A percentile compares a stretch with the other conserved stretches of the same genome.
phyloP scores from a whole-genome alignment of 2,113 vertebrate species.

The Ptilorrhoa leucosticta region DNA sequence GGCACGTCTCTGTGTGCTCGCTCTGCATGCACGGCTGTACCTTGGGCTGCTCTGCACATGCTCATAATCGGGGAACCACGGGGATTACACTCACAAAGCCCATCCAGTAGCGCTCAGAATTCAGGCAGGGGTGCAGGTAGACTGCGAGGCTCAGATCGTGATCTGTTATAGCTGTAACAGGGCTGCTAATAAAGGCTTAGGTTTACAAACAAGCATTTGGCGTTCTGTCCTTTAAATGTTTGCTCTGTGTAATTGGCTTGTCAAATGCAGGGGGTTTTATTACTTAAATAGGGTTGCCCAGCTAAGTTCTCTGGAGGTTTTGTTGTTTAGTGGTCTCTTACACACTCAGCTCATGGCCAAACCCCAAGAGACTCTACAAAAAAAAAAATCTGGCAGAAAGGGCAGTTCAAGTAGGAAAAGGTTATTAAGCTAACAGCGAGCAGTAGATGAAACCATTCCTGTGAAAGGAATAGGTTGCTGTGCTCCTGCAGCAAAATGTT shows the following conservation, averaged over 20 bases:
- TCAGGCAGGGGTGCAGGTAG: neutral
- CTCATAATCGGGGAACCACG: conserved; percentile 58
- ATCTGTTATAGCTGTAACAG: neutral
- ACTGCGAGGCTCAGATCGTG: neutral
- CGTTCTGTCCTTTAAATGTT: neutral
- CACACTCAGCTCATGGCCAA: neutral
- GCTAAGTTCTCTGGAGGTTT: neutral
- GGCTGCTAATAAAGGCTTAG: neutral
- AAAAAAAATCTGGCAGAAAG: neutral
- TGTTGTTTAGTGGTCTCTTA: neutral
- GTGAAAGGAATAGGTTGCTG: conserved; percentile 7
- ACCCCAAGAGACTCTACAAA: neutral
- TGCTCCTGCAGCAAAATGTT: neutral
- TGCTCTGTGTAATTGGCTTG: neutral
- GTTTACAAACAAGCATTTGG: neutral
- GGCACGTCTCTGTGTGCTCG: conserved; percentile 50
- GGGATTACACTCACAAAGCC: conserved; percentile 63
- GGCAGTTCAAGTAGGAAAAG: neutral
- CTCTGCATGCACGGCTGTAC: conserved; percentile 56
- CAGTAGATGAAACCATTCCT: neutral
- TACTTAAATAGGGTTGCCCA: neutral
- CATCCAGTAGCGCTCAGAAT: conserved; percentile 35
- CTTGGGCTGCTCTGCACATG: conserved; percentile 78
- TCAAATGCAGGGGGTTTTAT: neutral
- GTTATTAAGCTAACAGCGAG: neutral